Conservation (phyloP, 1,140 invertebrate species). For the Nasonia vitripennis region DNA sequence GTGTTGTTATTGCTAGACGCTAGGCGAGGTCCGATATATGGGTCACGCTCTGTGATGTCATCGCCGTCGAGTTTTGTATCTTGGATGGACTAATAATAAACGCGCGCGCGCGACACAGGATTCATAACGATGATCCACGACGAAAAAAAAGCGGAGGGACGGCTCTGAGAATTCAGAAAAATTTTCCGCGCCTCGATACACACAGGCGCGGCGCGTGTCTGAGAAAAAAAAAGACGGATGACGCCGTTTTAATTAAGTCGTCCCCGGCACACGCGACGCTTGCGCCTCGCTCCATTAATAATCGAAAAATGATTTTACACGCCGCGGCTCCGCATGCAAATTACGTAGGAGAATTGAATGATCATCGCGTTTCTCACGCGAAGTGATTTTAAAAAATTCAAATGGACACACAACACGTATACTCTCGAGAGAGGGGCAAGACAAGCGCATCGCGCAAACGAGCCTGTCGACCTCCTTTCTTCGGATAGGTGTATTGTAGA, state of each 20-base stretch:
- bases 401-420: too few relatives aligned
- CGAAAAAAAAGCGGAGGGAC: too few relatives aligned
- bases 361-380: constrained; percentile 9
- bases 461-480: background rate
- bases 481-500: too few relatives aligned
- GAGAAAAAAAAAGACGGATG: background rate
- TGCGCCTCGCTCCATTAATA: background rate
- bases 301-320: background rate
- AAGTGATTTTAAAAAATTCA: background rate
- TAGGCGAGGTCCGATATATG: too few relatives aligned
- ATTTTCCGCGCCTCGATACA: too few relatives aligned
- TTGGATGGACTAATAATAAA: too few relatives aligned
- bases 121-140: too few relatives aligned
- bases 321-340: background rate
- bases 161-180: too few relatives aligned
- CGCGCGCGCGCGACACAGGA: too few relatives aligned
- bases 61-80: too few relatives aligned
- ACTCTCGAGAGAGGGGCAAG: background rate
- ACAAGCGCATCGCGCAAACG: background rate
- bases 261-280: background rate
- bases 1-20: background rate
- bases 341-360: constrained; percentile 17
- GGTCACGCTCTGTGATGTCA: too few relatives aligned
- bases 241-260: constrained; percentile 2
- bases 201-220: background rate